These are phyloP conservation scores for Emydocephalus ijimae DNA, from an alignment of 2,113 vertebrate species.

Conservation along the genomic window DNA sequence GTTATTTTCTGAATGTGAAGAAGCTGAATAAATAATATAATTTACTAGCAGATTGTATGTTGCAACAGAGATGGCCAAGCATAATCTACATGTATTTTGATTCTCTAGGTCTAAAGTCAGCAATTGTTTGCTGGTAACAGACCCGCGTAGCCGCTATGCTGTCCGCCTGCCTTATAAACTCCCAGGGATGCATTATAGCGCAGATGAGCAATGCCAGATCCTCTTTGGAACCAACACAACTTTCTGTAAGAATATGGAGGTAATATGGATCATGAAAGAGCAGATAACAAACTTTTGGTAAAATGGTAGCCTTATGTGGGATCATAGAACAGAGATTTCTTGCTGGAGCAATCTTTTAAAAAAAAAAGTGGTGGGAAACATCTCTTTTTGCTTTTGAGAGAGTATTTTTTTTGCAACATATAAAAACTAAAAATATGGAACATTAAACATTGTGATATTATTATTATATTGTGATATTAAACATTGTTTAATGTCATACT, in stretches of 20 bases:
- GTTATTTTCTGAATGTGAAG: neutral
- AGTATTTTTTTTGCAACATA: neutral
- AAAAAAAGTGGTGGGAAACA: neutral
- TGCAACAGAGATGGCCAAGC: neutral
- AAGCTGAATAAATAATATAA: neutral
- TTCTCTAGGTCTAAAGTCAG: conserved; percentile 89
- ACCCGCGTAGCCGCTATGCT: conserved; percentile 79
- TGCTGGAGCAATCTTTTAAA: neutral
- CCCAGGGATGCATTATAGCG: conserved; percentile 96
- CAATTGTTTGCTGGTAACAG: conserved; percentile 83
- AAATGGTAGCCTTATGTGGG: neutral
- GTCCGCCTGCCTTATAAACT: conserved; percentile 88
- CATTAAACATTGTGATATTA: too few relatives aligned
- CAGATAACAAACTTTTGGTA: neutral
- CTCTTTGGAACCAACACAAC: conserved; percentile 95
- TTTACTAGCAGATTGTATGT: neutral
- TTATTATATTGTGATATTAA: too few relatives aligned
- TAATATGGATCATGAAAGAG: conserved; percentile 55
- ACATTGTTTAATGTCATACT: neutral
- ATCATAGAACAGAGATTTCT: neutral
- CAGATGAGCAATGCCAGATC: conserved; percentile 94
- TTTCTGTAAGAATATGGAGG: conserved; percentile 97
- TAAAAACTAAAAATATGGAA: neutral
- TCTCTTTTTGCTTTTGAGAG: neutral
- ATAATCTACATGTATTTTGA: neutral